phyloP scores from a whole-genome alignment of 2,888 invertebrate genomes.

The Drosophila pegasa region DNA sequence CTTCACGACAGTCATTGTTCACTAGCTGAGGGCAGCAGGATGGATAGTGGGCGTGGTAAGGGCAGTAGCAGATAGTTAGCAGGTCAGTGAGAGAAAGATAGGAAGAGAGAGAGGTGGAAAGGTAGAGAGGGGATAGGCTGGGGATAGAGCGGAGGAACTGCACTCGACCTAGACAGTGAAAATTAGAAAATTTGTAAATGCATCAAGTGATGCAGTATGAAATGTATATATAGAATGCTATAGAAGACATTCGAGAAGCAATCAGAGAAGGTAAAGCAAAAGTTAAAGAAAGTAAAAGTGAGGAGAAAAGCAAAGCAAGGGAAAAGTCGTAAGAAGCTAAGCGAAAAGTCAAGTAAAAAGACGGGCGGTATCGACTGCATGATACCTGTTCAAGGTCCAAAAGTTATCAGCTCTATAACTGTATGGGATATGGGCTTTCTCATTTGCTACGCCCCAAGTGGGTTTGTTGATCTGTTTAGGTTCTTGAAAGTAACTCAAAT shows the following conservation, averaged over 20 bases:
- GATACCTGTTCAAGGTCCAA: too few species aligned
- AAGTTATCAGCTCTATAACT: too few species aligned
- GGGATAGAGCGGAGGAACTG: neutral
- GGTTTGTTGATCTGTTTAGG: too few species aligned
- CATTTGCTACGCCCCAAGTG: too few species aligned
- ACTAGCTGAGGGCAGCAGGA: conserved; percentile 7
- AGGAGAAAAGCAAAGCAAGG: neutral
- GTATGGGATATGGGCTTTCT: too few species aligned
- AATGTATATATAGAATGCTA: neutral
- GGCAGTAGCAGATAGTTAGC: neutral
- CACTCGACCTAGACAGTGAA: conserved; percentile 49
- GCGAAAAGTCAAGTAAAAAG: too few species aligned
- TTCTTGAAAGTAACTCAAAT: too few species aligned
- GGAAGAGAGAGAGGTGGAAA: neutral
- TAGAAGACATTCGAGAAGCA: neutral
- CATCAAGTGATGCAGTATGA: neutral
- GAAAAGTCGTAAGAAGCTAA: too few species aligned
- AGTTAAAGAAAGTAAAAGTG: neutral
- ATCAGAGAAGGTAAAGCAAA: conserved; percentile 2
- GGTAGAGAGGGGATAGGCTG: neutral
- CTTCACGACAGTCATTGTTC: conserved; percentile 53
- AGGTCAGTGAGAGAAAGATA: neutral
- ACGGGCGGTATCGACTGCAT: too few species aligned
- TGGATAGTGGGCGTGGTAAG: neutral
- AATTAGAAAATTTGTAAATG: conserved; percentile 13